Percentiles rank a stretch among this genome's conserved stretches.
phyloP scores from a whole-genome alignment of 2,888 invertebrate genomes.

The Nephrotoma flavescens region DNA sequence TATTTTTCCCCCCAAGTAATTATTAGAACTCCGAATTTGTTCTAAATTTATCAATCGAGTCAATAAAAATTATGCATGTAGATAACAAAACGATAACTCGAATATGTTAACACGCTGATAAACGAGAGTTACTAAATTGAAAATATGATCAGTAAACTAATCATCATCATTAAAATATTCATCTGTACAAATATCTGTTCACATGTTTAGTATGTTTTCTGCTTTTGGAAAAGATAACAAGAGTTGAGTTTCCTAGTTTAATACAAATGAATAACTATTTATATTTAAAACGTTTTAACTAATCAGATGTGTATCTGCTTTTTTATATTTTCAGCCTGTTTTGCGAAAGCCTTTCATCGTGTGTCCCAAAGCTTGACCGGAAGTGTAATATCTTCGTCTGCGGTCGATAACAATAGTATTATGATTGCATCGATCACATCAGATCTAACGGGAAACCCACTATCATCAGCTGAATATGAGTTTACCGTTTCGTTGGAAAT shows the following conservation, averaged over 20 bases:
- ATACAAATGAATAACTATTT: not conserved
- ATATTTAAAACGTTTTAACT: not conserved
- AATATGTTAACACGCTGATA: not conserved
- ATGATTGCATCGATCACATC: constrained; percentile 44
- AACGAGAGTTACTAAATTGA: not conserved
- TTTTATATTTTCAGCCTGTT: constrained; percentile 41
- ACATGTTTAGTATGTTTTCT: not conserved
- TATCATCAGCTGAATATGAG: constrained; percentile 55
- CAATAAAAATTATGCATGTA: no score
- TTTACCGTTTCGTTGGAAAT: constrained; percentile 89
- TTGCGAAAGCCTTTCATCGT: constrained; percentile 87
- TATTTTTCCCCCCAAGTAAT: no score
- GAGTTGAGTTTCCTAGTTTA: not conserved
- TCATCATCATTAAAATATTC: not conserved
- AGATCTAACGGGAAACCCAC: constrained; percentile 38
- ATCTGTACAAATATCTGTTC: not conserved
- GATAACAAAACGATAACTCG: not conserved
- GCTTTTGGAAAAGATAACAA: not conserved
- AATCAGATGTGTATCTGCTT: constrained; percentile 7
- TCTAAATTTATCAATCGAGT: no score
- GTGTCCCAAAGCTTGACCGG: constrained; percentile 72
- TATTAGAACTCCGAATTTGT: no score
- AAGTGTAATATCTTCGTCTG: constrained; percentile 50
- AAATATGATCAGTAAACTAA: not conserved
- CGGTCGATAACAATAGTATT: constrained; percentile 24